Evolutionary conservation across 2,113 vertebrate genomes (phyloP), one percentile per base, ranked within the genome.

Genomic region (Melanocharis versteri): DNA sequence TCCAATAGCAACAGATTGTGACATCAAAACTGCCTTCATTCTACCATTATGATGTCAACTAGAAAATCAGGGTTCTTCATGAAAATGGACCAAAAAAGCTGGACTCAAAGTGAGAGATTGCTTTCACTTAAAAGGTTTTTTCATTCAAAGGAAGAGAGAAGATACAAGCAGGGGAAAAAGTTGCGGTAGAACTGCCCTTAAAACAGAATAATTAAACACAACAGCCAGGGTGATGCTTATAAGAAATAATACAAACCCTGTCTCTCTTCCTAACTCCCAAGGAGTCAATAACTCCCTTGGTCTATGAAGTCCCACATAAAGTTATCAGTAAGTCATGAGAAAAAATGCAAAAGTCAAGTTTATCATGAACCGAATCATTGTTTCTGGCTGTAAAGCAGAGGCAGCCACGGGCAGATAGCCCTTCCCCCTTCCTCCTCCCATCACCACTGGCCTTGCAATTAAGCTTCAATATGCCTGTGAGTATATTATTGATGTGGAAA

Each of bases 261-360:
- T n/a, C 27, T n/a, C 23, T 54, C 70, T 70, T 96, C 79, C 88
- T 87, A 78, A 86, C 87, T 97, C 90, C 91, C 95, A 89, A 89
- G 85, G 78, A 93, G 88, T 93, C 94, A 95, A 22, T 93, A 97
- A 94, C 89, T 96, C 72, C 76, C 86, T 91, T 77, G 76, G 87
- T 79, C 42, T 94, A 75, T 48, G 50, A 95, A 93, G 73, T 72
- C 87, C 60, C 71, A 76, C 54, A 80, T 11, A 3, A 96, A 97
- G 83, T 91, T 92, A 97, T 94, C 76, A 78, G 83, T 92, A 97
- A 97, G 83, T 93, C 94, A 97, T 88, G 89, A 97, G 93, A 24
- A 96, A 97, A 97, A 96, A 95, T 35, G 78, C 77, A 95, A 35
- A 96, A 58, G 56, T 96, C 84, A 87, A 96, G 93, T 92, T 94